Base-by-base conservation (phyloP, 2,797 vertebrate species). In the Falco columbarius region DNA sequence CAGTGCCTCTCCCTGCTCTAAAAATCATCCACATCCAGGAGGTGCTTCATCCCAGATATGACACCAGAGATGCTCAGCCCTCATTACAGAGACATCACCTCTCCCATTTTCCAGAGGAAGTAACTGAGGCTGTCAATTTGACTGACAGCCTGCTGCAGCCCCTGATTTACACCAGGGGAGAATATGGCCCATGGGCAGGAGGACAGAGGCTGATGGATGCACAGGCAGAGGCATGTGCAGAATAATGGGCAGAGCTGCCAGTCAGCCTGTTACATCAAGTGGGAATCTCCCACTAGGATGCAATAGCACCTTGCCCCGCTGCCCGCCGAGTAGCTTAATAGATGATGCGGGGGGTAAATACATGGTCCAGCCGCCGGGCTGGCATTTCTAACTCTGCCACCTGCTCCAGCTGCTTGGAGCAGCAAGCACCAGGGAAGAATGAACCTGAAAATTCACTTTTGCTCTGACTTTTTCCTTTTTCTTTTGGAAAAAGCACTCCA, bases 381-480 rank as follows among this genome's bases (percentile, higher is more conserved):
- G 59, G 36, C 2, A 1, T 73, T 44, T 26, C 16, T 4, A 38
- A 22, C 63, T 7, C 38, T 6, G 54, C n/a, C n/a, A 14, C 30
- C 75, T 29, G 55, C 47, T 85, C 70, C 10, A 1, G 74, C 34
- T n/a, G 72, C 0, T 3, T 4, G 1, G 20, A 36, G 32, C 51
- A 40, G 55, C 0, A 3, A 74, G 49, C 1, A 0, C 51, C 1
- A 4, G 22, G 47, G 36, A 71, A 55, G 67, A 46, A 61, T 0
- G 0, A 90, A 23, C 54, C 30, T 3, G 1, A 34, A 7, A 7
- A 26, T 22, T 40, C 4, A 0, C 42, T 21, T 83, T 72, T 1
- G 1, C 59, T 80, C 32, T 3, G 2, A 22, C 30, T 72, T 93
- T 91, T 82, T 51, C 49, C 32, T 76, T 76, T 73, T 54, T 15